Base-by-base conservation (phyloP, 2,888 invertebrate species). In the Epicampocera succincta region DNA sequence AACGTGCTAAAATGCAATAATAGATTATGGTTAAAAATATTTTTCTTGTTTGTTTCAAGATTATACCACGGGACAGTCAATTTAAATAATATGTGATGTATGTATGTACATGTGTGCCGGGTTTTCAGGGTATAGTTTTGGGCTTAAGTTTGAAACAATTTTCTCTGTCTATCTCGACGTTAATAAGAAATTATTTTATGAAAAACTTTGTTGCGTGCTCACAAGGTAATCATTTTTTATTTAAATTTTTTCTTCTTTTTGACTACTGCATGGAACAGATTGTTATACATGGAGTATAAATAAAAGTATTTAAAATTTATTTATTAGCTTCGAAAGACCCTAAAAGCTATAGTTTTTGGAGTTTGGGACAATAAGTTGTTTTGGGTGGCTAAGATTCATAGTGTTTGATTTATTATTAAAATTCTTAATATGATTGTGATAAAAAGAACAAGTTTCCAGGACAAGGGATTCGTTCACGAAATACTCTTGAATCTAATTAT, bases 1-100 rank as follows among this genome's bases (percentile, higher is more conserved):
- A 60, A 79, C 78, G 78, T 79, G 78, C 12, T 72, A 46, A 73
- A 66, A 73, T 61, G 60, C 60, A 50, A 78, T 78, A 60, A 72
- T 12, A 50, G 29, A 60, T 50, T 66, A 17, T 44, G 48, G 40
- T 29, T 40, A 65, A 21, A 52, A 38, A 38, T 11, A 44, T 29
- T 48, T 54, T 13, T 15, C 42, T 9, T 44, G 54, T 29, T n/a
- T 17, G 29, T 17, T 12, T 25, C 3, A 21, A 48, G 17, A 54
- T 29, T 4, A 48, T 42, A 61, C 54, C 50, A 58, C 17, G 44
- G 38, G 60, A 61, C 63, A 56, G 15, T 29, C 6, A 58, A 78
- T 78, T 71, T 58, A 58, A 65, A 65, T 54, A 52, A 71, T 61
- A 56, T 58, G 50, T 17, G 2, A 5, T 21, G 38, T 48, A 54